Conservation (phyloP, 92 coral and sea anemone species). For the Epizoanthus ramosus region DNA sequence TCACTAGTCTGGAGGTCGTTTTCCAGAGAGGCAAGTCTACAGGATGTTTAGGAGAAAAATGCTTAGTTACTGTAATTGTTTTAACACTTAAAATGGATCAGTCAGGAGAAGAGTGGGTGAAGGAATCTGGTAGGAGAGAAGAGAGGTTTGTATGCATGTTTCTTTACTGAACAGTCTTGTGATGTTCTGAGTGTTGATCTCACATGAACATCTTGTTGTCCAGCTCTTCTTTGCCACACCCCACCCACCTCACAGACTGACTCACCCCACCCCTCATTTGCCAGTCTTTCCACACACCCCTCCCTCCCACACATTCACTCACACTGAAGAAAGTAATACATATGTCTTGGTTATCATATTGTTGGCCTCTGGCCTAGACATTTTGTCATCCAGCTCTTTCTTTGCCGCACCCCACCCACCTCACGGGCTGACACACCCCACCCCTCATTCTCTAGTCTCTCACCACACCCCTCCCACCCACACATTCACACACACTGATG, state of each 20-base stretch:
- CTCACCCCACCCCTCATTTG: no score
- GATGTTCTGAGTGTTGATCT: no score
- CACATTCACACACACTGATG: neutral
- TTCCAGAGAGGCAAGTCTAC: conserved; percentile 79
- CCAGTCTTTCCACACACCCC: neutral
- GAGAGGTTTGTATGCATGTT: no score
- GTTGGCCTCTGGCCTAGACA: conserved; percentile 61
- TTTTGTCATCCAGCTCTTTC: conserved; percentile 78
- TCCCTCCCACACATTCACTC: neutral
- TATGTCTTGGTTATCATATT: neutral
- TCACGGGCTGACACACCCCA: no score
- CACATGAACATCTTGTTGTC: no score
- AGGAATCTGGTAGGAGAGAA: no score
- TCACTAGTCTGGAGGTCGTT: conserved; percentile 82
- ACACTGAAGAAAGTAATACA: neutral
- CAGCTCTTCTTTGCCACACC: no score
- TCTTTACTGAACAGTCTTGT: no score
- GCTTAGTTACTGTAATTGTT: neutral
- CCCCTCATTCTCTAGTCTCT: no score
- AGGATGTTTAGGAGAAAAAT: neutral
- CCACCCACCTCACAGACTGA: no score
- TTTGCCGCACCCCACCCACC: conserved; percentile 83
- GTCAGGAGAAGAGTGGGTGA: no score
- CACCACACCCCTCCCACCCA: neutral
- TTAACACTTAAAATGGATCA: no score